Evolutionary conservation across 2,888 invertebrate species (phyloP), one percentile per base, ranked within the genome.

Genomic region (Nemoura dubitans): DNA sequence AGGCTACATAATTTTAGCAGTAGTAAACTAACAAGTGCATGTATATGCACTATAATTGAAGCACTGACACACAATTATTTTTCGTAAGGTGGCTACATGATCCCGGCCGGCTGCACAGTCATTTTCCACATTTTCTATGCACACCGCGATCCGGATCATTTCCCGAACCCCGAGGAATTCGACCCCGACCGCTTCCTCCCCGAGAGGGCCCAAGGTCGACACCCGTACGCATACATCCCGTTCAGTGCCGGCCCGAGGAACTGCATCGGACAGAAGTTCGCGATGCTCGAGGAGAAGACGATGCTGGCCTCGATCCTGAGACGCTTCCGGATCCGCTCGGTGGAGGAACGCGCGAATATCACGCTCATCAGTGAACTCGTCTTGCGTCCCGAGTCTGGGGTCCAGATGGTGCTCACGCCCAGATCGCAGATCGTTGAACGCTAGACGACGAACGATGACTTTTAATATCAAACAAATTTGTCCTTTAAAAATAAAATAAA

Each of bases 151-250:
- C 93, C 94, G 0, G 92, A 93, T 25, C 91, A 93, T 85, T 96
- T 93, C 91, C 93, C 94, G 0, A 92, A 96, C 88, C 95, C 96
- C 0, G 91, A 93, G 82, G 92, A 91, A 88, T 96, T 95, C 90
- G 94, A 95, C 89, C 96, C 96, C 0, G 95, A 96, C 85, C 91
- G 96, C 88, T 96, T 96, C 91, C 90, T 94, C 76, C 93, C 94
- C 0, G 94, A 95, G 89, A 91, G 92, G 88, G 90, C 90, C 26
- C 90, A 90, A 0, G 89, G 90, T 76, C 90, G 93, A 86, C 92
- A 92, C 88, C 92, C 93, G 0, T 93, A 92, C 87, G 90, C 91
- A 0, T 92, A 91, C 86, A 89, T 92, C 27, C 91, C 91, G 21
- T 92, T 92, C 88, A 91, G 91, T 59, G 91, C 91, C 10, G 91